phyloP scores from a whole-genome alignment of 1,140 invertebrate species.

The Euschistus heros region DNA sequence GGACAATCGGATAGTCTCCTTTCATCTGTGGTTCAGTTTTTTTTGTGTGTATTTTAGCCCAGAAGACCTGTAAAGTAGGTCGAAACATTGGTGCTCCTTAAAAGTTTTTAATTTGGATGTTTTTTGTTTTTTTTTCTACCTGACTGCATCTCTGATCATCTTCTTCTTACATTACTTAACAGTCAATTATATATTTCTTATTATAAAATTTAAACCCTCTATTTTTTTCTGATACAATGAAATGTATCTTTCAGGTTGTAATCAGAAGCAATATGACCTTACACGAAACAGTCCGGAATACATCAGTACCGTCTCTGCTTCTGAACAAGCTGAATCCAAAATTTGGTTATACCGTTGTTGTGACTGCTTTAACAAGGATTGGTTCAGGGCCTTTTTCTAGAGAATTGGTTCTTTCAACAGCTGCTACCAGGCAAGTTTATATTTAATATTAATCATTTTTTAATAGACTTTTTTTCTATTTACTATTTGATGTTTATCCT shows the following conservation, averaged over 20 bases:
- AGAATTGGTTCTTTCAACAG: slow-evolving; percentile 5
- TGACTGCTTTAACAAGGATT: slow-evolving; percentile 58
- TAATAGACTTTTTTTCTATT: no score
- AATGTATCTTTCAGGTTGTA: slow-evolving; percentile 48
- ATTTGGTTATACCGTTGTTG: slow-evolving; percentile 55
- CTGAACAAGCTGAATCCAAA: slow-evolving; percentile 60
- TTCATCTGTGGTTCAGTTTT: no score
- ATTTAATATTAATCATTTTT: not conserved
- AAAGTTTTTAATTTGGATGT: no score
- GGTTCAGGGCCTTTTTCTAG: slow-evolving; percentile 58
- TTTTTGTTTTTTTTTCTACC: no score
- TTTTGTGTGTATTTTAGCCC: no score
- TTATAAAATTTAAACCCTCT: not conserved
- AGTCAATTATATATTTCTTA: not conserved
- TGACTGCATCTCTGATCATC: no score
- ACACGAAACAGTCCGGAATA: slow-evolving; percentile 58
- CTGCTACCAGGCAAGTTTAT: not conserved
- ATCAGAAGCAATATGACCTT: slow-evolving; percentile 45
- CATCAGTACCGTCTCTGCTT: slow-evolving; percentile 55
- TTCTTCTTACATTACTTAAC: no score
- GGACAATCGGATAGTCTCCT: no score
- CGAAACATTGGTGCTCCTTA: no score
- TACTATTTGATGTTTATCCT: no score
- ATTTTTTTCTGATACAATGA: slow-evolving; percentile 25
- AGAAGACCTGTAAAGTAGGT: no score